These are phyloP conservation scores for Lethenteron camtschaticum DNA, from an alignment of 2,113 vertebrate species.

Conservation along the genomic window DNA sequence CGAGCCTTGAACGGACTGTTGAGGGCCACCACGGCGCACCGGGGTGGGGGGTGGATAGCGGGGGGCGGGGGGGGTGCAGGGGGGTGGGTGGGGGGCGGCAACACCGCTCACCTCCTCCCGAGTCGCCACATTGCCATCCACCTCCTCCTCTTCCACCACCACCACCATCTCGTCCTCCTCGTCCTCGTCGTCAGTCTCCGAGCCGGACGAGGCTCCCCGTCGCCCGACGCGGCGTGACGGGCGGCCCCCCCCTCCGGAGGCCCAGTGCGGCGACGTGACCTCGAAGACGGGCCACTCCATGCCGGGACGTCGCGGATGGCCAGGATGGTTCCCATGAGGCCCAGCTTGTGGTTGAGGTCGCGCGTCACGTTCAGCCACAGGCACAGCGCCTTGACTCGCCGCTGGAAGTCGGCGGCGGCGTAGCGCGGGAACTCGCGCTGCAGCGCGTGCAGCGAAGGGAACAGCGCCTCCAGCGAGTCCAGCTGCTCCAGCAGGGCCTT, in stretches of 20 bases:
- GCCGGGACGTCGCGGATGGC: slow-evolving; percentile 65
- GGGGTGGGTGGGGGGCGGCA: no score
- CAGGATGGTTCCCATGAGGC: slow-evolving; percentile 89
- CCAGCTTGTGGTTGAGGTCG: slow-evolving; percentile 90
- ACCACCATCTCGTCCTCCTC: slow-evolving; percentile 16
- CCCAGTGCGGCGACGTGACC: slow-evolving; percentile 56
- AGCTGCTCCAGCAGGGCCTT: slow-evolving; percentile 79
- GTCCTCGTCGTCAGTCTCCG: slow-evolving; percentile 14
- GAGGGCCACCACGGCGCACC: no score
- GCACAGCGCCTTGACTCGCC: slow-evolving; percentile 97
- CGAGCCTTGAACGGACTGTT: no score
- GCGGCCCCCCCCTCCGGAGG: neutral
- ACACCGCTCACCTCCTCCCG: no score
- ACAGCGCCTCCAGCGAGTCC: slow-evolving; percentile 87
- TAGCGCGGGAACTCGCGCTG: slow-evolving; percentile 91
- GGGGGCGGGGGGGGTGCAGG: no score
- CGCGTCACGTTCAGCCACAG: slow-evolving; percentile 95
- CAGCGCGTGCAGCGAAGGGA: slow-evolving; percentile 78
- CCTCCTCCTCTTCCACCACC: neutral
- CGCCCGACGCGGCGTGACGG: no score
- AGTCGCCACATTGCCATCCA: no score
- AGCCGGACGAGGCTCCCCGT: no score
- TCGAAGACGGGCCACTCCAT: slow-evolving; percentile 98
- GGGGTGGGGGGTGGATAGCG: no score
- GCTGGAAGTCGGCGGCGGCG: slow-evolving; percentile 80